These are phyloP conservation scores for Bucco capensis DNA, from an alignment of 2,113 vertebrate species.

Conservation along the genomic window DNA sequence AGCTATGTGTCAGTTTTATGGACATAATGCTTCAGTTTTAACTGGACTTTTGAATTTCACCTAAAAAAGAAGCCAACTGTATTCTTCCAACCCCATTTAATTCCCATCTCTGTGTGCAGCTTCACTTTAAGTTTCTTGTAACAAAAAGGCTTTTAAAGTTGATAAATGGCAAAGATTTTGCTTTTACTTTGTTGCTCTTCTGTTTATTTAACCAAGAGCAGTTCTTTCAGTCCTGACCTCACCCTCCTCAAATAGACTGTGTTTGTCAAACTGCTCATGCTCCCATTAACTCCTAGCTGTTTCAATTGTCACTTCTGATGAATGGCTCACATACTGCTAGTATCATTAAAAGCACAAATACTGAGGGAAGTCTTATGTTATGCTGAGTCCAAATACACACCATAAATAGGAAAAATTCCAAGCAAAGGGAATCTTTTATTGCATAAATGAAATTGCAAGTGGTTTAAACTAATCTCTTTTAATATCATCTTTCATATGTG, in stretches of 20 bases:
- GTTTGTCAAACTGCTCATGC: slow-evolving; percentile 67
- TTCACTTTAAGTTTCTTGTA: slow-evolving; percentile 53
- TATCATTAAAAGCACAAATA: slow-evolving; percentile 55
- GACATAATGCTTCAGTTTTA: slow-evolving; percentile 28
- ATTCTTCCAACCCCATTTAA: slow-evolving; percentile 20
- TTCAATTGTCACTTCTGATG: slow-evolving; percentile 60
- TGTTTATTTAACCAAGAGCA: slow-evolving; percentile 68
- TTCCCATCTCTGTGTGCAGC: slow-evolving; percentile 20
- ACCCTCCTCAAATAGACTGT: slow-evolving; percentile 65
- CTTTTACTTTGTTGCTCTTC: slow-evolving; percentile 67
- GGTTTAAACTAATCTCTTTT: slow-evolving; percentile 51
- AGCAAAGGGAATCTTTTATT: slow-evolving; percentile 44
- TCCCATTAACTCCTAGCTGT: slow-evolving; percentile 67
- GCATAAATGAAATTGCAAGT: slow-evolving; percentile 49
- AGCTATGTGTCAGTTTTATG: not conserved
- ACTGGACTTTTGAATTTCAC: slow-evolving; percentile 30
- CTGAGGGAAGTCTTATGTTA: slow-evolving; percentile 36
- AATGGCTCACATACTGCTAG: slow-evolving; percentile 52
- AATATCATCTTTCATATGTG: slow-evolving; percentile 46
- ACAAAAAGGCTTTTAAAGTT: slow-evolving; percentile 63
- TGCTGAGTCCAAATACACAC: slow-evolving; percentile 31
- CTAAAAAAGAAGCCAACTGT: not conserved
- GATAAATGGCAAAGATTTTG: slow-evolving; percentile 64
- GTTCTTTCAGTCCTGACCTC: slow-evolving; percentile 62
- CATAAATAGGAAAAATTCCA: slow-evolving; percentile 43